Evolutionary conservation across 2,797 vertebrate genomes (phyloP), one percentile per base, ranked within the genome.

Genomic region (Parauchenoglanis ngamensis): DNA sequence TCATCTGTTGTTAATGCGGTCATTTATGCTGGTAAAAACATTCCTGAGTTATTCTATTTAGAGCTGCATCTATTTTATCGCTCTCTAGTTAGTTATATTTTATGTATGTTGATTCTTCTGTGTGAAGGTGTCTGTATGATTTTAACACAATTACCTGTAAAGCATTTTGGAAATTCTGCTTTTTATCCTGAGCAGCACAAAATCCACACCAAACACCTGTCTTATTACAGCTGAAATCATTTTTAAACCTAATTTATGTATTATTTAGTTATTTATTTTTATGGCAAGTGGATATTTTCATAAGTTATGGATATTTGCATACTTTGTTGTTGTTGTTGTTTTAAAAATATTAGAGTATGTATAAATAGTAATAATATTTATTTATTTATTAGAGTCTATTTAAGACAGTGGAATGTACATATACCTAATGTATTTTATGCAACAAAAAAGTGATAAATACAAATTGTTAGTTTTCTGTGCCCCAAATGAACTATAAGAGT

Each of bases 301-400:
- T 35, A 35, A 35, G 35, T 35, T 35, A 35, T 35, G 35, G 35
- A 81, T 40, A 1, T 49, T 77, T 82, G 35, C 86, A 83, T 91
- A 65, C 23, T 46, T 81, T 80, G 40, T 40, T 40, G 35, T 77
- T 88, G 46, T 90, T 93, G 90, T 93, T 40, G 3, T 40, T 40
- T 40, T 40, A 40, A 93, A 93, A 94, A 91, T 86, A 85, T 78
- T 76, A 73, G 0, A 35, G 76, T 78, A 25, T 49, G 21, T 59
- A 52, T 52, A 54, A 28, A 54, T 25, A 17, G 4, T 40, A 52
- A 52, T 76, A 52, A 10, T 40, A 79, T 59, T 40, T 59, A 40
- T 91, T 87, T 91, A 49, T 88, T 80, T 87, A 86, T 88, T 72
- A 70, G 80, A 79, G 65, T 65, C 61, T 79, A 75, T 85, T 83